A percentile compares a stretch with the other conserved stretches of the same genome.
These are phyloP conservation scores for Anhinga rufa DNA, from an alignment of 2,113 vertebrate species.

Conservation along the genomic window DNA sequence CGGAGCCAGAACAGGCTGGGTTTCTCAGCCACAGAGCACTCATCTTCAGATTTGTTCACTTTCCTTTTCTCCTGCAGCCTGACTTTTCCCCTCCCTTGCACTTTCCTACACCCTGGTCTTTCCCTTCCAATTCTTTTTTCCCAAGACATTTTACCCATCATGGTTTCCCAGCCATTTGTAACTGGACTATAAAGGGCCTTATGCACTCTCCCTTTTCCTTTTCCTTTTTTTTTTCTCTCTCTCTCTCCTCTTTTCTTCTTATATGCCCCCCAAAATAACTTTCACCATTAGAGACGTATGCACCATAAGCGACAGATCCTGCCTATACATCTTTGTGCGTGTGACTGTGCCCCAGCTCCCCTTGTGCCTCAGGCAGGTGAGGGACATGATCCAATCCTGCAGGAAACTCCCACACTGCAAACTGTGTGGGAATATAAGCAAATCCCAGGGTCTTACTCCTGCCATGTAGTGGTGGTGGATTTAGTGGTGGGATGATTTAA, in stretches of 20 bases:
- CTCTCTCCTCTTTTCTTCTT: background rate
- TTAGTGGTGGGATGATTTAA: background rate
- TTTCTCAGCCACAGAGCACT: background rate
- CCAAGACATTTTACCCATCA: background rate
- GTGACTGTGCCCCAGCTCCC: background rate
- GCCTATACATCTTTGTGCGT: accelerated
- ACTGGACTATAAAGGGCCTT: background rate
- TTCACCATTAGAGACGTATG: background rate
- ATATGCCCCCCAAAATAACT: background rate
- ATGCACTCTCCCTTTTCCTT: background rate
- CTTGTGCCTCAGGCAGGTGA: background rate
- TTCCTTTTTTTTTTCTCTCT: background rate
- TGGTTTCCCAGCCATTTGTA: background rate
- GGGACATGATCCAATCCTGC: background rate
- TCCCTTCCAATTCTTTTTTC: background rate
- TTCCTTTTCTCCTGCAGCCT: background rate
- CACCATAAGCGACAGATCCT: background rate
- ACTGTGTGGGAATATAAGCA: background rate
- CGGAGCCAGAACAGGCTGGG: background rate
- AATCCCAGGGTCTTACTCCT: background rate
- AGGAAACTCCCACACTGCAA: background rate
- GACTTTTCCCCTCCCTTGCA: background rate
- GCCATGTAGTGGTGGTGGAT: background rate
- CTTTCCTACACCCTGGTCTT: background rate
- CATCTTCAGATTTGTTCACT: background rate